Evolutionary conservation across 2,888 invertebrate genomes (phyloP).

Genomic region (Conchocele bisecta): DNA sequence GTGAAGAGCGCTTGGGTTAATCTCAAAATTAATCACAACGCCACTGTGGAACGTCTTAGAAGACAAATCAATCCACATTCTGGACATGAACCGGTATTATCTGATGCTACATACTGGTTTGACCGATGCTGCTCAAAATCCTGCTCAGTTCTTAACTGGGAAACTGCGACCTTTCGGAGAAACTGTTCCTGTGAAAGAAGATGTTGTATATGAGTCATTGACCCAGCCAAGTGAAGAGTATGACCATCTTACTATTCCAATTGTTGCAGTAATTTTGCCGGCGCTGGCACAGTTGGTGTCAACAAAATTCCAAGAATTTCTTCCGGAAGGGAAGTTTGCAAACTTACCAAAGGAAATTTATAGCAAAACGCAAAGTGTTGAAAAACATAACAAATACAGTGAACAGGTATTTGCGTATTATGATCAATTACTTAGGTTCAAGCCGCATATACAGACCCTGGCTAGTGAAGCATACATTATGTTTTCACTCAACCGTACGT

Average conservation of each 20-base stretch:
- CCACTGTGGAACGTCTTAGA: constrained; percentile 34
- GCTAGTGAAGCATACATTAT: constrained; percentile 20
- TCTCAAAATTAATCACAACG: constrained; percentile 21
- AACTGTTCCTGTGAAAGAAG: constrained; percentile 25
- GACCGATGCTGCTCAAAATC: constrained; percentile 20
- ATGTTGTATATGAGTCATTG: constrained; percentile 23
- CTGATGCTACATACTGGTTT: constrained; percentile 26
- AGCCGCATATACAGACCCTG: constrained; percentile 23
- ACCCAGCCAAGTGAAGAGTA: constrained; percentile 17
- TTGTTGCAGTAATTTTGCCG: constrained; percentile 16
- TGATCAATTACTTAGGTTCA: constrained; percentile 28
- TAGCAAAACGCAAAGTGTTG: not conserved
- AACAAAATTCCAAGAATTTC: constrained; percentile 16
- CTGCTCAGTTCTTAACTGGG: constrained; percentile 20
- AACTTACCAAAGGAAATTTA: constrained; percentile 19
- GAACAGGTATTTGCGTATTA: constrained; percentile 21
- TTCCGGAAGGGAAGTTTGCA: constrained; percentile 25
- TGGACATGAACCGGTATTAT: constrained; percentile 32
- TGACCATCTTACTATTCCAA: constrained; percentile 21
- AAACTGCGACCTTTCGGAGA: constrained; percentile 11
- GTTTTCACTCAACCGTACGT: constrained; percentile 5
- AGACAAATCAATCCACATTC: constrained; percentile 13
- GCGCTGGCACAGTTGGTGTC: constrained; percentile 23
- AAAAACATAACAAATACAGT: constrained; percentile 1
- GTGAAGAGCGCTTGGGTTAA: constrained; percentile 12